Evolutionary conservation across 2,113 vertebrate species (phyloP).

Genomic region (Macroglossus sobrinus): DNA sequence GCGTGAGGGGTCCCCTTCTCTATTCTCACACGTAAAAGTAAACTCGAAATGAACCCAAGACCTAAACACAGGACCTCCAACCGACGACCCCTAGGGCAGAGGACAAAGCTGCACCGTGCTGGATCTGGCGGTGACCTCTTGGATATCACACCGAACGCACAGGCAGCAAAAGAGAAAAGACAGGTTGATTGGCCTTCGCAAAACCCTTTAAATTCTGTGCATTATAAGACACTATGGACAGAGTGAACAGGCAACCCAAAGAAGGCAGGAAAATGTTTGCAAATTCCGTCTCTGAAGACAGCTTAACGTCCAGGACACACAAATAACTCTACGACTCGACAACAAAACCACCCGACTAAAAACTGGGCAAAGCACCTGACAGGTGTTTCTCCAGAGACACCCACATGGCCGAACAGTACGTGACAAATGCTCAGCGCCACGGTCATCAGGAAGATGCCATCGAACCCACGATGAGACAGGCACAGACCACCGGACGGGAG

Average conservation of each 20-base stretch:
- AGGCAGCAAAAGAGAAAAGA: background rate
- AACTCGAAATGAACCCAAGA: background rate
- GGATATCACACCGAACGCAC: too few species aligned
- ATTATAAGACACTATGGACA: background rate
- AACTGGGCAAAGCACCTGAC: background rate
- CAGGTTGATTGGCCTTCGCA: too few species aligned
- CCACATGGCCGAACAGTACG: background rate
- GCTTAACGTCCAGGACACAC: background rate
- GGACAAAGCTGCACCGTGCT: background rate
- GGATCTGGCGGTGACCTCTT: background rate
- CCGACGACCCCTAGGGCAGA: background rate
- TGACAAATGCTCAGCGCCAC: background rate
- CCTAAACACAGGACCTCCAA: background rate
- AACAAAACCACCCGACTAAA: background rate
- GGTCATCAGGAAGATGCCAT: background rate
- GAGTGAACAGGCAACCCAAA: background rate
- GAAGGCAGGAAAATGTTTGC: background rate
- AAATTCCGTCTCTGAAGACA: background rate
- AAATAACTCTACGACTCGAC: background rate
- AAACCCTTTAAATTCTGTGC: background rate
- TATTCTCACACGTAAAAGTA: background rate
- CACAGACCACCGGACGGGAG: background rate
- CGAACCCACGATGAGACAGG: background rate
- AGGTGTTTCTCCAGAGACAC: background rate
- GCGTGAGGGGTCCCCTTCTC: background rate